These are phyloP conservation scores for Xerus rutilus DNA, from an alignment of 2,797 vertebrate genomes.

Conservation along the genomic window DNA sequence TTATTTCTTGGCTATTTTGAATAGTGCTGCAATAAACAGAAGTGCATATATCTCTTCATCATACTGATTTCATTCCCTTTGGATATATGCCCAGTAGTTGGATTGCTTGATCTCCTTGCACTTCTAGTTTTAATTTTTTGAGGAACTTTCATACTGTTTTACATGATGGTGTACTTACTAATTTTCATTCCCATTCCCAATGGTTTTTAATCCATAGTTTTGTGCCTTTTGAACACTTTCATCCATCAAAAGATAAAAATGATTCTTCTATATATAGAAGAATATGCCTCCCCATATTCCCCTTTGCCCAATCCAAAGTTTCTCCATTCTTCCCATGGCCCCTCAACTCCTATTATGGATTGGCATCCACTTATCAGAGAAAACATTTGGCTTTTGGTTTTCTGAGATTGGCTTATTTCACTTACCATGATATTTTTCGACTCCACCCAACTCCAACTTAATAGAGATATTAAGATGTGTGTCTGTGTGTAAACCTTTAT, in stretches of 20 bases:
- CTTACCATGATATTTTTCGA: too few relatives aligned
- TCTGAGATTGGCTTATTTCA: too few relatives aligned
- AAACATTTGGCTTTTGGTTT: too few relatives aligned
- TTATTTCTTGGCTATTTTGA: not conserved
- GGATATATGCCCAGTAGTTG: not conserved
- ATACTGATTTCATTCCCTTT: not conserved
- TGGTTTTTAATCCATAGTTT: not conserved
- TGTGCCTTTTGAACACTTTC: conserved; percentile 18
- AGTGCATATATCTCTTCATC: not conserved
- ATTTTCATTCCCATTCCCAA: too few relatives aligned
- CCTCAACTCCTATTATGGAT: too few relatives aligned
- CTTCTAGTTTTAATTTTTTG: not conserved
- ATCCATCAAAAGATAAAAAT: not conserved
- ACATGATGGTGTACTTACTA: not conserved
- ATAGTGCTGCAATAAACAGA: not conserved
- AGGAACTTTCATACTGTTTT: not conserved
- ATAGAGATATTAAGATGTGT: not conserved
- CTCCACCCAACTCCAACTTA: too few relatives aligned
- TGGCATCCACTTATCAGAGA: too few relatives aligned
- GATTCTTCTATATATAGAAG: too few relatives aligned
- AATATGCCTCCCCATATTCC: too few relatives aligned
- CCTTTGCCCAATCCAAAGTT: too few relatives aligned
- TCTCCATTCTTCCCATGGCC: too few relatives aligned
- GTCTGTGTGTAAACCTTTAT: not conserved
- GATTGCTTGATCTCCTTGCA: not conserved